Base-by-base conservation (phyloP, 2,888 invertebrate species). In the Hypselothyrea guttata region DNA sequence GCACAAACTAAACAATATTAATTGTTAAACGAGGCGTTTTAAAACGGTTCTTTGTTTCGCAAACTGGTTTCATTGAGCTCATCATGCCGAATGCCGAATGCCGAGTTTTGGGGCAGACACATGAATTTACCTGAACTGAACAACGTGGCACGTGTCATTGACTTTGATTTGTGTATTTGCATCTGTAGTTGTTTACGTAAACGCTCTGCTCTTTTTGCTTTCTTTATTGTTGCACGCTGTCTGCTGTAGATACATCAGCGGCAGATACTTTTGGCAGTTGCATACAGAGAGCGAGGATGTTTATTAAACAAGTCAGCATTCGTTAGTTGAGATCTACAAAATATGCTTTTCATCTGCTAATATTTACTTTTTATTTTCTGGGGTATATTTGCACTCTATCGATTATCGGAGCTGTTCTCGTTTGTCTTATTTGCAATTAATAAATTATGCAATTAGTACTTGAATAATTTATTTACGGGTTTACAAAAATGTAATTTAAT, bases 11-110 rank as follows among this genome's bases (percentile, higher is more conserved):
- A 69, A 30, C 31, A 22, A 52, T 75, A 75, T 75, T 69, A 82
- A 74, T 74, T 76, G 76, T 56, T 65, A 60, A 82, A 61, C 84
- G 71, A 62, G 52, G 71, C 85, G 51, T 61, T 65, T n/a, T 57
- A 41, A 57, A 75, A 73, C 71, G 45, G 47, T 34, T 44, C 63
- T 56, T 71, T 76, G 68, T 74, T 59, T 57, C 35, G 41, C 7
- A 69, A 70, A 70, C 68, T 53, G 73, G 72, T 72, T 72, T 56
- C 31, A 16, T 60, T 34, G 3, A 22, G 22, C 22, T 22, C 22
- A 22, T 22, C 22, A 22, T 22, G n/a, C n/a, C n/a, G n/a, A 22
- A 4, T 22, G 22, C 5, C 22, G 22, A 5, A 22, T 22, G 22
- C 22, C 5, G 22, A 22, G 22, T 4, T n/a, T n/a, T n/a, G 27